Conservation (phyloP, 2,113 vertebrate species). For the Sciurus niger region DNA sequence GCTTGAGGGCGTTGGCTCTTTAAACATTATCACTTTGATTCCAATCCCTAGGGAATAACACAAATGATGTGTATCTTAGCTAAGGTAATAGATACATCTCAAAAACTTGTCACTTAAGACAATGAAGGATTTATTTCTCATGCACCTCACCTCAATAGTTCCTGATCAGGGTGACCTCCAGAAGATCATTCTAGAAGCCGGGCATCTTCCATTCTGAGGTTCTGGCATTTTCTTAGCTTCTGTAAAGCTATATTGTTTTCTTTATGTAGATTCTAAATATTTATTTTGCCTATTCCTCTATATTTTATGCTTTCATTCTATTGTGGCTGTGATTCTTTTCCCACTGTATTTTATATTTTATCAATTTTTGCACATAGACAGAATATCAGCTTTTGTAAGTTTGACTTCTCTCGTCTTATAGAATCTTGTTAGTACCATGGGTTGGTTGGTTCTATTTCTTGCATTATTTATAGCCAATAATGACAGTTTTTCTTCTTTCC, state of each 20-base stretch:
- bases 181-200: not conserved
- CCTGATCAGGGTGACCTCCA: not conserved
- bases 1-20: not conserved
- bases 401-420: slow-evolving; percentile 20
- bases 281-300: slow-evolving; percentile 32
- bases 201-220: not conserved
- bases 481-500: slow-evolving; percentile 24
- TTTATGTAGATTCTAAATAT: not conserved
- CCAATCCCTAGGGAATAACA: not conserved
- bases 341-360: not conserved
- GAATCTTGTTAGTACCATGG: not conserved
- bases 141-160: not conserved
- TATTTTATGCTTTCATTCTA: slow-evolving; percentile 25
- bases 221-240: not conserved
- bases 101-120: not conserved
- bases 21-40: not conserved
- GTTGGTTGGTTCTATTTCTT: slow-evolving; percentile 34
- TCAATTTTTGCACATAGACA: not conserved
- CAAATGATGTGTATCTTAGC: not conserved
- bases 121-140: slow-evolving; percentile 39
- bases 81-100: not conserved
- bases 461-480: slow-evolving; percentile 11
- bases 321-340: not conserved
- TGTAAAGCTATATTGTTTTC: slow-evolving; percentile 47
- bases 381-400: slow-evolving; percentile 32